These are phyloP conservation scores for Carcina quercana DNA, from an alignment of 2,888 invertebrate species.

Conservation along the genomic window DNA sequence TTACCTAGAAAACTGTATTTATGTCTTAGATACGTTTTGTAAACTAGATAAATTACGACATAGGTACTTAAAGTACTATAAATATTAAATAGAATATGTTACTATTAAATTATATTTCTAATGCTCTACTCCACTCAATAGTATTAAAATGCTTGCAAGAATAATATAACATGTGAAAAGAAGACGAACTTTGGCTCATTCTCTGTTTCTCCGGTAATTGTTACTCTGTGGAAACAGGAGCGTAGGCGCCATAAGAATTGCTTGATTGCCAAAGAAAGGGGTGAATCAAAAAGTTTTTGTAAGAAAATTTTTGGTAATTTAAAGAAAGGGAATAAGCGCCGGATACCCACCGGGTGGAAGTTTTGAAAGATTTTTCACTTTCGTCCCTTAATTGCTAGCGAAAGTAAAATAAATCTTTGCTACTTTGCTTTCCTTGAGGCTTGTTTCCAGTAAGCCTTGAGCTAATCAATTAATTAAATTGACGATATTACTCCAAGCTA, in stretches of 20 bases:
- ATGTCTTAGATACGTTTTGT: too few species aligned
- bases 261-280: constrained; percentile 65
- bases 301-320: constrained; percentile 70
- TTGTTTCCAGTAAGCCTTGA: constrained; percentile 44
- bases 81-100: too few species aligned
- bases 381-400: constrained; percentile 65
- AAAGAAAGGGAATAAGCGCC: constrained; percentile 60
- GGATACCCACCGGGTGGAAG: constrained; percentile 36
- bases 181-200: not conserved
- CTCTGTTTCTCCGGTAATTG: constrained; percentile 7
- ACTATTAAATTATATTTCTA: too few species aligned
- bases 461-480: constrained; percentile 67
- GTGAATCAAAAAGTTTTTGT: constrained; percentile 62
- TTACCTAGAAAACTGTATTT: too few species aligned
- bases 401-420: constrained; percentile 68
- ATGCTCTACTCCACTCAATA: too few species aligned
- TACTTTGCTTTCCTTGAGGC: constrained; percentile 55
- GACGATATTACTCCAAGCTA: constrained; percentile 33
- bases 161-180: too few species aligned
- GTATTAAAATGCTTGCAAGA: too few species aligned
- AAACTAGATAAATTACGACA: too few species aligned
- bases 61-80: too few species aligned
- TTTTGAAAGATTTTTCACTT: constrained; percentile 70
- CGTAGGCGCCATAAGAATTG: constrained; percentile 43
- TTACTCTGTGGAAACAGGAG: constrained; percentile 28